Base-by-base conservation (phyloP, 64 coral and sea anemone genomes). In the Actinia equina region DNA sequence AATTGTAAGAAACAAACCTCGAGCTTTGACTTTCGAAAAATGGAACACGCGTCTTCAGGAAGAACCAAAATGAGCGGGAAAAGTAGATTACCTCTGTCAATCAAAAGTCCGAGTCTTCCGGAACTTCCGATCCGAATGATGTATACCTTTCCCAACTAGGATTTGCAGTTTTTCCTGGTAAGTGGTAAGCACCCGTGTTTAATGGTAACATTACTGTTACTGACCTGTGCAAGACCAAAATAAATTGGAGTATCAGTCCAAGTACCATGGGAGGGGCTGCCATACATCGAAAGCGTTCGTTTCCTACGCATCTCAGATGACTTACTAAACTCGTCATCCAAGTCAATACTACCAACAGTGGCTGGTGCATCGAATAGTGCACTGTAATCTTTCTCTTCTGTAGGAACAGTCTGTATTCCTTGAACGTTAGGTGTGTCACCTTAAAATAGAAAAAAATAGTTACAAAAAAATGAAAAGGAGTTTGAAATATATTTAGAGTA, bases 341-440 rank as follows among this genome's bases (percentile, higher is more conserved):
- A 94, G 7, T 99, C 97, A 22, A 95, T 84, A 52, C 86, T 99
- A 52, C 77, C 20, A 14, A 79, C 53, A 45, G 59, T 83, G 20
- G 86, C 52, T 78, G 88, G 89, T 43, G 85, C 77, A 64, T 92
- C 90, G 88, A 99, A 99, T 18, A 99, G 85, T 20, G 88, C 82
- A 87, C 97, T 99, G 88, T 99, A 99, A 77, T 99, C 97, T 2
- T 89, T 99, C 69, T 99, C 97, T 43, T 99, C 97, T 88, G 89
- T 20, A 49, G 64, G 61, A 26, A 46, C 26, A 3, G 86, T 67
- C 44, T 87, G 90, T 18, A 25, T 22, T 82, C 90, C 79, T 55
- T 92, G 84, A 2, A 59, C 77, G 30, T 85, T 54, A 42, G 83
- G 44, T 58, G 55, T 44, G 45, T 85, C 83, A 43, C 83, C 83